Base-by-base conservation (phyloP, 2,113 vertebrate genomes). In the Mormyrus lacerda region DNA sequence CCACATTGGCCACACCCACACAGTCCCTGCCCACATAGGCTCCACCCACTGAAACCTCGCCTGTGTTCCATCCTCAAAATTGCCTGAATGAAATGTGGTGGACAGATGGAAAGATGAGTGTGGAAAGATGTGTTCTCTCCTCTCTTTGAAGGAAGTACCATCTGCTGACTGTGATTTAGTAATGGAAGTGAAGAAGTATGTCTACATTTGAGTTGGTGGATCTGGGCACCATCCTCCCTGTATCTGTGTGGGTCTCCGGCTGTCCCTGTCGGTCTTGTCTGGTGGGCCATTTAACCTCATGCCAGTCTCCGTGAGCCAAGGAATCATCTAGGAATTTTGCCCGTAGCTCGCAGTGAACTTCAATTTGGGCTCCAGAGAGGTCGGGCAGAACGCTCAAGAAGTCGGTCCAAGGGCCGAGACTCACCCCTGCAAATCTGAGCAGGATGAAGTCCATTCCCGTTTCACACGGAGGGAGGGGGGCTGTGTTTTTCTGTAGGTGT, bases 141-240 rank as follows among this genome's bases (percentile, higher is more conserved):
- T 24, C 31, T 85, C 47, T 89, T 39, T 82, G 76, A 82, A 42
- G 39, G 39, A 21, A 44, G 31, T 17, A 44, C 82, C 82, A 84
- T 84, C 82, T 84, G 82, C 27, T 76, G 85, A 87, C 42, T 87
- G 50, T 90, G 55, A 87, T 84, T 87, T 69, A 69, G 61, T 65
- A 90, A 65, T 85, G 82, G 35, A 42, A 85, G 55, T 55, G 42
- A 89, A 31, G 69, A 85, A 88, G 89, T 87, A 58, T 85, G 86
- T 76, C 82, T 90, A 61, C 44, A 50, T 82, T 44, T 47, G 44
- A 84, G 44, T 83, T 42, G 79, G 79, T 44, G 79, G 42, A 83
- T 47, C 44, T 44, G 44, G 79, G 79, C 79, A 19, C 45, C 39
- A 47, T 44, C 39, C 44, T 47, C 3, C 42, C 44, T 10, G 35